Evolutionary conservation across 2,797 vertebrate genomes (phyloP), one percentile per base, ranked within the genome.

Genomic region (Danio aesculapii): DNA sequence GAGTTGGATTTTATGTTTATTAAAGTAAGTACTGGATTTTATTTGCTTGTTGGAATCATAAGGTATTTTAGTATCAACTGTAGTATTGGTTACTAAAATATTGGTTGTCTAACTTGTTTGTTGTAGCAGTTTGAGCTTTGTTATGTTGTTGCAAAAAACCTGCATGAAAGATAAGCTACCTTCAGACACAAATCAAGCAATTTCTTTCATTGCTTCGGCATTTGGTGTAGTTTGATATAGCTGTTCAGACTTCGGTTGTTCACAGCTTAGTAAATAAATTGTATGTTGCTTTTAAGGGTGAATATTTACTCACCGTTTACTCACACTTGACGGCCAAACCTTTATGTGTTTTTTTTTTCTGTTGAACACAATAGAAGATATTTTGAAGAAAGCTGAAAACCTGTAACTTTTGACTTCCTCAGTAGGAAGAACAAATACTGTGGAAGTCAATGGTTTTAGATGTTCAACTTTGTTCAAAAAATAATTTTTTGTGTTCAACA

Each of bases 1-100:
- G 93, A 94, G 84, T 90, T 96, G 93, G 93, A 92, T 88, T 95
- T 78, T 88, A 95, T 95, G 91, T 97, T 94, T 83, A 83, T 94
- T 50, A 64, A 95, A 91, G 96, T 97, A 95, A 96, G 96, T 96
- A 77, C 82, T 70, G 43, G 7, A 49, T 49, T 77, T 49, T 12
- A 55, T 55, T 21, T 66, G 8, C 8, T 11, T 47, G 13, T 17
- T 55, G 49, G 17, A 12, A 47, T n/a, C 30, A 6, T 10, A 8
- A 55, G 8, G 6, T 0, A 53, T 59, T 66, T 17, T 61, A n/a
- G 8, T 12, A n/a, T 55, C n/a, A 19, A 74, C n/a, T 39, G n/a
- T 16, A 75, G 21, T 55, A 58, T 21, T 55, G 7, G 7, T 19
- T 16, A 4, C 2, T 64, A 19, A 64, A 66, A 19, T 3, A 8